Percentiles rank a stretch among this genome's conserved stretches.
Conservation (phyloP, 2,113 vertebrate genomes). For the Sitta europaea region DNA sequence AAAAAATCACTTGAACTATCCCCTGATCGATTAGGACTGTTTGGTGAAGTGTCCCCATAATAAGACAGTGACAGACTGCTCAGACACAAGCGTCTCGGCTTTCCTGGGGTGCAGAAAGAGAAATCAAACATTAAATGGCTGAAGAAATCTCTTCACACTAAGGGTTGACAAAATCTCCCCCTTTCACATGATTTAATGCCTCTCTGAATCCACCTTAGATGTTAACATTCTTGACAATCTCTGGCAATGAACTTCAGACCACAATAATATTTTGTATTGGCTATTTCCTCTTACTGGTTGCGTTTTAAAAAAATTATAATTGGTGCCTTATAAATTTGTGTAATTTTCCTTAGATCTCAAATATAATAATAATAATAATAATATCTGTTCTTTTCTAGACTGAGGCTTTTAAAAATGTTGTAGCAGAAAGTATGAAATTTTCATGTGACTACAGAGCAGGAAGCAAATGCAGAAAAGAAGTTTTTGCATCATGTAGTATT, state of each 20-base stretch:
- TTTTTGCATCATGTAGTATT: not conserved
- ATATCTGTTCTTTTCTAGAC: not conserved
- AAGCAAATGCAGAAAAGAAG: not conserved
- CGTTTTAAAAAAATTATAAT: not conserved
- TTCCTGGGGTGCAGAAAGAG: not conserved
- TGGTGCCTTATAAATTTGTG: not conserved
- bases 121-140: not conserved
- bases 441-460: not conserved
- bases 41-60: not conserved
- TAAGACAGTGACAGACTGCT: no score
- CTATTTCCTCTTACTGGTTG: not conserved
- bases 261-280: not conserved
- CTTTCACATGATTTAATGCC: fast-evolving
- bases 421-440: not conserved
- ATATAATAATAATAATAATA: not conserved
- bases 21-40: fast-evolving
- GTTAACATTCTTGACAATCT: not conserved
- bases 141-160: not conserved
- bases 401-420: not conserved
- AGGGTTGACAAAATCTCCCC: not conserved
- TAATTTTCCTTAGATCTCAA: not conserved
- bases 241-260: not conserved
- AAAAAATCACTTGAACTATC: not conserved
- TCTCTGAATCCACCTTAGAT: not conserved
- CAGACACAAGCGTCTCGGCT: fast-evolving